These are phyloP conservation scores for Actenoides lindsayi DNA, from an alignment of 2,113 vertebrate species.

Conservation along the genomic window DNA sequence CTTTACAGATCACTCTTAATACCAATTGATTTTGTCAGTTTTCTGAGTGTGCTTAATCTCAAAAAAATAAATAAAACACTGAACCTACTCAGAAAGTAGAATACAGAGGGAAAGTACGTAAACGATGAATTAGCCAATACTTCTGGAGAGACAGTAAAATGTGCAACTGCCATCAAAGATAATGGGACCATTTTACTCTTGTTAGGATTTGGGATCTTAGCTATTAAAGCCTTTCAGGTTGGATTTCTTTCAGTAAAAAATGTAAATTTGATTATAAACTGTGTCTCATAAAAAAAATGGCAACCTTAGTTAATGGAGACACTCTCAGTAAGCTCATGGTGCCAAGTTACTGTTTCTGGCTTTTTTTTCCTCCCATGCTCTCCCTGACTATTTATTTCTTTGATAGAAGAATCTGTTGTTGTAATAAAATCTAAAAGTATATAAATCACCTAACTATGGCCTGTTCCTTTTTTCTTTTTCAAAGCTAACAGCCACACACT, in stretches of 20 bases:
- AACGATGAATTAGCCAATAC: background rate
- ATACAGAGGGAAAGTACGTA: background rate
- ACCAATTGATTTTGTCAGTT: slow-evolving; percentile 42
- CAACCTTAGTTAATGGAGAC: background rate
- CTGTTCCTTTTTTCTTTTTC: background rate
- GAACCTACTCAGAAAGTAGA: background rate
- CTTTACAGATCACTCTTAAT: slow-evolving; percentile 5
- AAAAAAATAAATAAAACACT: background rate
- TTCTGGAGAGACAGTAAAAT: background rate
- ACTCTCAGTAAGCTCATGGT: background rate
- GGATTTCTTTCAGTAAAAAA: background rate
- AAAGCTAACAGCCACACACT: background rate
- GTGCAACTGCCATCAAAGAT: background rate
- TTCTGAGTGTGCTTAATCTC: background rate
- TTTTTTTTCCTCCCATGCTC: background rate
- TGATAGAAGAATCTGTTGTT: background rate
- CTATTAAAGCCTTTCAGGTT: background rate
- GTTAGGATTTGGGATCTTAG: background rate
- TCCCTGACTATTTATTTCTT: background rate
- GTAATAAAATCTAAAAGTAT: background rate
- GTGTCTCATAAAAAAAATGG: background rate
- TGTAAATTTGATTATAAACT: background rate
- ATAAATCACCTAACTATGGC: background rate
- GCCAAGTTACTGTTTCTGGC: background rate
- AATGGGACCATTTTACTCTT: background rate